phyloP scores from a whole-genome alignment of 1,140 invertebrate genomes.

The Eulimnadia texana region DNA sequence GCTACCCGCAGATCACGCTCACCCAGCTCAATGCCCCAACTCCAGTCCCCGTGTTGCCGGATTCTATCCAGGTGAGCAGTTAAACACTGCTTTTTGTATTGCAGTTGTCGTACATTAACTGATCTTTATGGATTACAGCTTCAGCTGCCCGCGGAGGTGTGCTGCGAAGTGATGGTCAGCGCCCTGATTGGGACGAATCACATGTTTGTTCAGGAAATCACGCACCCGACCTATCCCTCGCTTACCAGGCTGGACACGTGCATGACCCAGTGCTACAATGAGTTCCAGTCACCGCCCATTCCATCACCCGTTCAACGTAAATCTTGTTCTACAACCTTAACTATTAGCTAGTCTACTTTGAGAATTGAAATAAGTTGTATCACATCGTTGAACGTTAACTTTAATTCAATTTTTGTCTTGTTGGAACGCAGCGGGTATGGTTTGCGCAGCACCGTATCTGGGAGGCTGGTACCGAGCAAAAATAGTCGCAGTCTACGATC shows the following conservation, averaged over 20 bases:
- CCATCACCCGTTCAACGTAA: constrained; percentile 37
- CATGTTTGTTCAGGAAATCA: constrained; percentile 83
- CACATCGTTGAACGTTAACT: too few species aligned
- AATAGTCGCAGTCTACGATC: constrained; percentile 45
- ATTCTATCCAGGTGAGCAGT: constrained; percentile 9
- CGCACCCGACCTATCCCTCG: constrained; percentile 75
- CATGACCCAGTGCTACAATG: constrained; percentile 51
- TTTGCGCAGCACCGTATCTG: constrained; percentile 69
- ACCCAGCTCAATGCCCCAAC: constrained; percentile 49
- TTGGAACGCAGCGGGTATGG: constrained; percentile 8
- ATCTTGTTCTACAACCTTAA: not conserved
- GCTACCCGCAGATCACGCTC: constrained; percentile 60
- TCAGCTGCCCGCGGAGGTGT: constrained; percentile 67
- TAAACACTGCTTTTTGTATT: not conserved
- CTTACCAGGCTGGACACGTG: constrained; percentile 53
- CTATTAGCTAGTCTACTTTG: not conserved
- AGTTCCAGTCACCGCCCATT: constrained; percentile 44
- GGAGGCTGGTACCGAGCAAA: constrained; percentile 79
- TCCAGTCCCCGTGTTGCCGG: not conserved
- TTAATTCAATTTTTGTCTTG: too few species aligned
- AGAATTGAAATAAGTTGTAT: not conserved
- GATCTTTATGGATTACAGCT: constrained; percentile 1
- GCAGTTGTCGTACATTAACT: not conserved
- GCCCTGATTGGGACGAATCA: constrained; percentile 67
- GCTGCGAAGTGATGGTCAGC: constrained; percentile 78